phyloP scores from a whole-genome alignment of 2,797 vertebrate genomes.

The Mormyrops boulengeri region DNA sequence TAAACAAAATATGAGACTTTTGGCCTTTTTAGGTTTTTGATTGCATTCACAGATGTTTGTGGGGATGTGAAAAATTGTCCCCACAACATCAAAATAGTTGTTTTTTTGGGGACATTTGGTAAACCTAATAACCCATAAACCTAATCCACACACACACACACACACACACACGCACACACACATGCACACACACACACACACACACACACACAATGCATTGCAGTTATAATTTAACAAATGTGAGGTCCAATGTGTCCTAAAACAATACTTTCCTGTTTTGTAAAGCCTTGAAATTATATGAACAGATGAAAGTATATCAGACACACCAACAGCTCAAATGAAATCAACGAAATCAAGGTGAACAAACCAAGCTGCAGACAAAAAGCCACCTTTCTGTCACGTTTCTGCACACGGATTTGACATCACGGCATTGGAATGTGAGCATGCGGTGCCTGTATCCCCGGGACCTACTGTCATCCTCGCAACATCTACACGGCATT shows the following conservation, averaged over 20 bases:
- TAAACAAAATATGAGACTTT: too few species aligned
- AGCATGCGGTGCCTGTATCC: slow-evolving; percentile 16
- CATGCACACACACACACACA: neutral
- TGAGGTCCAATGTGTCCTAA: neutral
- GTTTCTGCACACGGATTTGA: slow-evolving; percentile 26
- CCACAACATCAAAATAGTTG: too few species aligned
- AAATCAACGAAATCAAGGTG: neutral
- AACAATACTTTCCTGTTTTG: neutral
- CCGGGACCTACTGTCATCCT: slow-evolving; percentile 27
- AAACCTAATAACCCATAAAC: too few species aligned
- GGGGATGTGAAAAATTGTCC: too few species aligned
- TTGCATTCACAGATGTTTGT: too few species aligned
- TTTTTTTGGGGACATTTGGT: too few species aligned
- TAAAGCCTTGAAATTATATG: neutral
- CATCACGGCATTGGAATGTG: slow-evolving; percentile 41
- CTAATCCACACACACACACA: neutral
- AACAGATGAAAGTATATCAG: neutral
- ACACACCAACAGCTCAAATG: neutral
- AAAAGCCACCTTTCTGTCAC: neutral
- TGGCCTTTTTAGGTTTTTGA: too few species aligned
- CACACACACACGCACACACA: too few species aligned
- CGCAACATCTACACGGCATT: slow-evolving; percentile 35
- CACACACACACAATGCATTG: neutral
- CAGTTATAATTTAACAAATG: neutral
- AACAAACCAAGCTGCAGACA: neutral